A percentile compares a stretch with the other conserved stretches of the same genome.
Evolutionary conservation across 1,140 invertebrate species (phyloP).

Genomic region (Drosophila paulistorum): DNA sequence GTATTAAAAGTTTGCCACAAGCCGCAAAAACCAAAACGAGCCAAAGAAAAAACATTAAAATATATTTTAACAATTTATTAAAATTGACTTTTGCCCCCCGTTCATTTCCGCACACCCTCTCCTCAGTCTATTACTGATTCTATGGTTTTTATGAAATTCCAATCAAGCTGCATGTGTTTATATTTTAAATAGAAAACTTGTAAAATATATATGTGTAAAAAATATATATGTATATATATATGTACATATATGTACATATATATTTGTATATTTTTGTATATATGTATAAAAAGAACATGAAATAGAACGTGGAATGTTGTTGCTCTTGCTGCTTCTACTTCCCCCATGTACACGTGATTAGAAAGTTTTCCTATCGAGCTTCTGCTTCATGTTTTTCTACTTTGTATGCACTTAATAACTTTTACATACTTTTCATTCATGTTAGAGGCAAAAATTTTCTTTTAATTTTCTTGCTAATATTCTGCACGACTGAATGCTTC

Average conservation of each 20-base stretch:
- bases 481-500: slow-evolving; percentile 5
- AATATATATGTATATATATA: background rate
- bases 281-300: slow-evolving; percentile 27
- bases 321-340: slow-evolving; percentile 23
- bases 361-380: slow-evolving; percentile 51
- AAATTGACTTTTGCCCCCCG: slow-evolving; percentile 12
- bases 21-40: slow-evolving; percentile 5
- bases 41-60: slow-evolving; percentile 19
- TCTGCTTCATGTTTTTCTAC: slow-evolving; percentile 44
- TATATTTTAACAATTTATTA: slow-evolving; percentile 26
- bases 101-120: background rate
- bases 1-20: slow-evolving; percentile 8
- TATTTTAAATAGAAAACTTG: slow-evolving; percentile 64
- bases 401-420: slow-evolving; percentile 72
- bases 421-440: slow-evolving; percentile 69
- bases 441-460: slow-evolving; percentile 67
- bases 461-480: slow-evolving; percentile 67
- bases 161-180: slow-evolving; percentile 62
- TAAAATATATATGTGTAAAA: slow-evolving; percentile 34
- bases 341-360: slow-evolving; percentile 61
- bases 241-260: background rate
- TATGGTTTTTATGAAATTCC: slow-evolving; percentile 40
- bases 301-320: slow-evolving; percentile 45
- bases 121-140: background rate
- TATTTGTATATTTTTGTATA: slow-evolving; percentile 7